Conservation (phyloP, 2,797 vertebrate genomes). For the Acridotheres tristis region DNA sequence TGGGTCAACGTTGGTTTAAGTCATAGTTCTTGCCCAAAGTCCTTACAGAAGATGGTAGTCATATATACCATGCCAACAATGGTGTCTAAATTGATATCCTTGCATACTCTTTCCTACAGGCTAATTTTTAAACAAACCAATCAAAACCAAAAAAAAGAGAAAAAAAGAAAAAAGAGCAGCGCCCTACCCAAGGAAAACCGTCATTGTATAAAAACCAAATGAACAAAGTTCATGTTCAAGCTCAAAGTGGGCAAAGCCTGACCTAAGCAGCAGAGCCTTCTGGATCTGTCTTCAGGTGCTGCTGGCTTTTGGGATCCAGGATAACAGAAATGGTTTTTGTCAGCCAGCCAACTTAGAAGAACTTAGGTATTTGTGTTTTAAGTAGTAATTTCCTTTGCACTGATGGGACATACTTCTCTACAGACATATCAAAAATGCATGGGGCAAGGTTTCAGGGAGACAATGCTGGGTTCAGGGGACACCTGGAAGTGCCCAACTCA, state of each 20-base stretch:
- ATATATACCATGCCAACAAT: background rate
- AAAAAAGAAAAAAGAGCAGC: fast-evolving
- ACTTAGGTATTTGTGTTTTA: background rate
- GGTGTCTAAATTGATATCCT: background rate
- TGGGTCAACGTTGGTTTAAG: background rate
- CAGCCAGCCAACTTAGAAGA: background rate
- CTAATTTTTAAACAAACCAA: background rate
- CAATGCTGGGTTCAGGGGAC: background rate
- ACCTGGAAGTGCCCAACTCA: background rate
- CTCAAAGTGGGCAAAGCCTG: fast-evolving
- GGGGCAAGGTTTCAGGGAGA: background rate
- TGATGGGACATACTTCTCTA: background rate
- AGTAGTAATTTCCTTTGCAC: background rate
- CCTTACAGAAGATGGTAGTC: background rate
- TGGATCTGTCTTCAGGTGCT: background rate
- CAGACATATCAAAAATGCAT: background rate
- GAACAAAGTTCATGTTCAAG: background rate
- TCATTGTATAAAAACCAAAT: background rate
- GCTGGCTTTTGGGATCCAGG: background rate
- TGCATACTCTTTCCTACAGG: background rate
- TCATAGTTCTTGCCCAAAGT: background rate
- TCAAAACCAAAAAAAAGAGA: background rate
- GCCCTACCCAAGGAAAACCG: background rate
- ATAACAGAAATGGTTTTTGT: background rate
- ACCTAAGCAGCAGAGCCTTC: background rate